Base-by-base conservation (phyloP, 2,113 vertebrate species). In the Pitta sordida region DNA sequence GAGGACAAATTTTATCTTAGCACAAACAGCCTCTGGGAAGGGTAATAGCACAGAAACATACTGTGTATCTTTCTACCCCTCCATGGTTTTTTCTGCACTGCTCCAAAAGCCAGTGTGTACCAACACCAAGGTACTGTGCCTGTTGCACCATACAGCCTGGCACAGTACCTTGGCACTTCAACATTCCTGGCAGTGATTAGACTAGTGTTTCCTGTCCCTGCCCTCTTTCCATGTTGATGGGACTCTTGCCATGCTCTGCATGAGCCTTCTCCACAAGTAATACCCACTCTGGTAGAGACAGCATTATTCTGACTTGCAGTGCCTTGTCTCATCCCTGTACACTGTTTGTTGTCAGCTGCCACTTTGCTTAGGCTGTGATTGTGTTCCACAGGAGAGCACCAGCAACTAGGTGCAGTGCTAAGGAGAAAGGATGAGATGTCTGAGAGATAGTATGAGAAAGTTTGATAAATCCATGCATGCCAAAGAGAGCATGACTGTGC, bases 1-100 rank as follows among this genome's bases (percentile, higher is more conserved):
- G 36, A 88, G n/a, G 27, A 56, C 70, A 81, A 55, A 94, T 84
- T 80, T 94, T 92, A 71, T 85, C 84, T 89, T 22, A 32, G n/a
- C 26, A 79, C 78, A 93, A 65, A 77, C 13, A 83, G 32, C 55
- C 60, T 16, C 43, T 48, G 39, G 83, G 49, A 44, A 73, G n/a
- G 7, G 37, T 13, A 27, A 34, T 26, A 84, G 49, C 43, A 43
- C 26, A 46, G 69, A 87, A 88, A 39, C 13, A 34, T 22, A 8
- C 15, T 8, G 8, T 36, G 0, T 43, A 26, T 43, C 29, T 86
- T 74, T 62, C 46, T 36, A 55, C 9, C 11, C 22, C 24, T 58
- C 29, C 1, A 0, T 26, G 7, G 0, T 5, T 43, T 70, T 63
- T 58, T 48, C 52, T 82, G 37, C 27, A 24, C 23, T 18, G 21